Conservation (phyloP, 2,888 invertebrate genomes). For the Troilus luridus region DNA sequence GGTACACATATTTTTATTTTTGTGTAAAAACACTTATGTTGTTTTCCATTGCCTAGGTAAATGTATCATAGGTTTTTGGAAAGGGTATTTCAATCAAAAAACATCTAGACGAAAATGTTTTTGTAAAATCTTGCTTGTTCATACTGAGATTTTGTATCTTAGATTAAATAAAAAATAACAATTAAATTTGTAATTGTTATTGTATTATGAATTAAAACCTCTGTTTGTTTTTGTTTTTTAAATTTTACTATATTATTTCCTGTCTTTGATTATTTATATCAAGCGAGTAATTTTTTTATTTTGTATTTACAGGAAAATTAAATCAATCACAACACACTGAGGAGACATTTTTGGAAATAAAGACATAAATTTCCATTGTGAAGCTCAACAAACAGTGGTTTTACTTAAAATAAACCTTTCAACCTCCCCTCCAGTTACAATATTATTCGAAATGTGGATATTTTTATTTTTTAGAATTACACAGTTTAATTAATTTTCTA, state of each 20-base stretch:
- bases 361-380: constrained; percentile 69
- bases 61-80: constrained; percentile 86
- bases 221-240: constrained; percentile 60
- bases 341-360: constrained; percentile 69
- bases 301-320: constrained; percentile 70
- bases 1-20: constrained; percentile 54
- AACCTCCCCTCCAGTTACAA: constrained; percentile 60
- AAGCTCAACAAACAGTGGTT: constrained; percentile 67
- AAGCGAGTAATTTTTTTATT: constrained; percentile 65
- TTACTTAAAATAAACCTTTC: constrained; percentile 63
- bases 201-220: constrained; percentile 62
- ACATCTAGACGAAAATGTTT: constrained; percentile 75
- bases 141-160: constrained; percentile 63
- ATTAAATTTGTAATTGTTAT: constrained; percentile 62
- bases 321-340: constrained; percentile 67
- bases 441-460: constrained; percentile 53
- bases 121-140: constrained; percentile 62
- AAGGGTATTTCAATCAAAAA: constrained; percentile 86
- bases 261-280: constrained; percentile 8
- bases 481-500: constrained; percentile 61
- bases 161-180: constrained; percentile 62
- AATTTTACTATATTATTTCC: constrained; percentile 43
- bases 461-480: constrained; percentile 61
- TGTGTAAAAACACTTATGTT: constrained; percentile 60
- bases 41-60: constrained; percentile 74